phyloP scores from a whole-genome alignment of 2,888 invertebrate species.

The Chirona hameri region DNA sequence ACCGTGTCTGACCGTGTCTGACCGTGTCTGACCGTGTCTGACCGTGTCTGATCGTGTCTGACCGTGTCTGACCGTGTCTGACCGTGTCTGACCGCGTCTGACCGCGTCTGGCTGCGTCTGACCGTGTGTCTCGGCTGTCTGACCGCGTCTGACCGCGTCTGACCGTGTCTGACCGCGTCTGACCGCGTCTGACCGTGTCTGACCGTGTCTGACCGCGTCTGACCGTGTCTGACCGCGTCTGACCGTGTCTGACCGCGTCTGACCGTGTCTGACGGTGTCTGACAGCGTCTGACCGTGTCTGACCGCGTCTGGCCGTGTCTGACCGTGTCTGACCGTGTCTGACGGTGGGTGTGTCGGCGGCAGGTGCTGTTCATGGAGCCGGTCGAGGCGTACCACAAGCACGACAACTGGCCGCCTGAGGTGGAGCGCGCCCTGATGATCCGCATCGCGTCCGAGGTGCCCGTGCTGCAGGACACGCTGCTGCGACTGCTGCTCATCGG shows the following conservation, averaged over 20 bases:
- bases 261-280: background rate
- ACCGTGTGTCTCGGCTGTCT: background rate
- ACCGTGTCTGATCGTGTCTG: background rate
- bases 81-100: background rate
- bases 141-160: background rate
- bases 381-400: constrained; percentile 44
- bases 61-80: background rate
- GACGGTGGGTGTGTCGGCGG: background rate
- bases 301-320: background rate
- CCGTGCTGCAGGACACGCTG: constrained; percentile 76
- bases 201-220: background rate
- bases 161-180: background rate
- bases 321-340: background rate
- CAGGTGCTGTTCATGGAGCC: constrained; percentile 40
- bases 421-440: constrained; percentile 74
- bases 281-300: background rate
- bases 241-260: background rate
- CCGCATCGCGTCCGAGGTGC: constrained; percentile 80
- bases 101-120: background rate
- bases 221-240: background rate
- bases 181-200: background rate
- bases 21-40: background rate
- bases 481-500: constrained; percentile 79
- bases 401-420: constrained; percentile 82
- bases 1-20: background rate